A percentile compares a stretch with the other conserved stretches of the same genome.
Evolutionary conservation across 2,888 invertebrate genomes (phyloP).

Genomic region (Carpatolechia fugitivella): DNA sequence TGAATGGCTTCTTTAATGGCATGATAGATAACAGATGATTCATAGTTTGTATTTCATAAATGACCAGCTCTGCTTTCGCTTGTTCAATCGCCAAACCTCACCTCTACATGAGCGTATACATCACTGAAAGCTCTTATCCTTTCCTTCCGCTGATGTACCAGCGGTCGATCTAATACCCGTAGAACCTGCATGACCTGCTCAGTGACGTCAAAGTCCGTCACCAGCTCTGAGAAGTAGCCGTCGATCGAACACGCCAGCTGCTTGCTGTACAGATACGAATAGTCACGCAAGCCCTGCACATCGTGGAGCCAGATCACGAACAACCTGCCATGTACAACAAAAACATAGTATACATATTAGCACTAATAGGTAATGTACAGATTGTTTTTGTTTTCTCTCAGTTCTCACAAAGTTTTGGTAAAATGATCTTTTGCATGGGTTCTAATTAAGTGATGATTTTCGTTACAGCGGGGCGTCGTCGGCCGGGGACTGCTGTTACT

Average conservation of each 20-base stretch:
- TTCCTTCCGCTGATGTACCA: conserved; percentile 56
- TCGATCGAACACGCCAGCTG: conserved; percentile 57
- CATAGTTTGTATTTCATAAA: too few species aligned
- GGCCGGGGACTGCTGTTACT: too few species aligned
- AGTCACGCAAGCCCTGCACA: conserved; percentile 56
- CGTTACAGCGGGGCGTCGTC: too few species aligned
- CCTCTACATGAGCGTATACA: conserved; percentile 67
- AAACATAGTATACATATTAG: neutral
- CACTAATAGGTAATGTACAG: too few species aligned
- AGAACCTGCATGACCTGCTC: conserved; percentile 62
- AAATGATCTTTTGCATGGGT: too few species aligned
- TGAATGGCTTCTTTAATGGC: too few species aligned
- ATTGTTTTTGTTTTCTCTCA: too few species aligned
- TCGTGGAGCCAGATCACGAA: conserved; percentile 71
- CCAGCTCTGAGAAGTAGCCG: conserved; percentile 62
- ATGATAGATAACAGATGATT: too few species aligned
- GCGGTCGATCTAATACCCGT: conserved; percentile 59
- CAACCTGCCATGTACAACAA: conserved; percentile 36
- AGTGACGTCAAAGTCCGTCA: conserved; percentile 60
- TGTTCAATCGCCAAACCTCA: conserved; percentile 21
- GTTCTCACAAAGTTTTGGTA: too few species aligned
- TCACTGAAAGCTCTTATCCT: conserved; percentile 59
- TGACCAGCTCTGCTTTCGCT: too few species aligned
- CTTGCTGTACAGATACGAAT: conserved; percentile 48
- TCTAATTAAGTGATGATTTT: too few species aligned